Conservation (phyloP, 2,113 vertebrate species). For the Trinectes maculatus region DNA sequence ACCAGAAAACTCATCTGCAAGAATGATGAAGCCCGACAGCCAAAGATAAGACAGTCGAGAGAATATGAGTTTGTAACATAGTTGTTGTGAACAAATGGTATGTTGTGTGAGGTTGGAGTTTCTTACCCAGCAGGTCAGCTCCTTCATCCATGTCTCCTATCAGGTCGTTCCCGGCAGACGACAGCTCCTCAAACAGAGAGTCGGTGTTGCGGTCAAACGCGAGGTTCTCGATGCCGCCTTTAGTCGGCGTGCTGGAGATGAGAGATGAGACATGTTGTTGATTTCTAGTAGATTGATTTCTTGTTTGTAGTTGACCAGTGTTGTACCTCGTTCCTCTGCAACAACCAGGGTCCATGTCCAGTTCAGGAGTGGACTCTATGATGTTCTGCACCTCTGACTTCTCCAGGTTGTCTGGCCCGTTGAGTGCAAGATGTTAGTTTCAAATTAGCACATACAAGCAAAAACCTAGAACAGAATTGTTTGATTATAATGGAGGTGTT, state of each 20-base stretch:
- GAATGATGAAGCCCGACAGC: conserved; percentile 58
- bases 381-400: conserved; percentile 97
- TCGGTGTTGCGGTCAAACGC: conserved; percentile 97
- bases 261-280: too few species aligned
- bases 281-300: too few species aligned
- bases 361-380: conserved; percentile 96
- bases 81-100: background rate
- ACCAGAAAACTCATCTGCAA: conserved; percentile 96
- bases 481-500: background rate
- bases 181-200: conserved; percentile 97
- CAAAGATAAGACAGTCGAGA: conserved; percentile 25
- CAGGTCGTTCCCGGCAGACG: conserved; percentile 93
- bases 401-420: conserved; percentile 85
- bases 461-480: background rate
- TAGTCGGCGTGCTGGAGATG: conserved; percentile 88
- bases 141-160: conserved; percentile 97
- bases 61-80: background rate
- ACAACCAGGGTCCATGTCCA: conserved; percentile 94
- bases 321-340: conserved; percentile 91
- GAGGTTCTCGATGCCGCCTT: conserved; percentile 91
- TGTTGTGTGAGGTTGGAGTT: background rate
- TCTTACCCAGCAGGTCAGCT: conserved; percentile 95
- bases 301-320: too few species aligned
- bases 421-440: conserved; percentile 54
- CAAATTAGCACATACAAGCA: background rate